Conservation (phyloP, 2,113 vertebrate species). For the Pseudorasbora parva region DNA sequence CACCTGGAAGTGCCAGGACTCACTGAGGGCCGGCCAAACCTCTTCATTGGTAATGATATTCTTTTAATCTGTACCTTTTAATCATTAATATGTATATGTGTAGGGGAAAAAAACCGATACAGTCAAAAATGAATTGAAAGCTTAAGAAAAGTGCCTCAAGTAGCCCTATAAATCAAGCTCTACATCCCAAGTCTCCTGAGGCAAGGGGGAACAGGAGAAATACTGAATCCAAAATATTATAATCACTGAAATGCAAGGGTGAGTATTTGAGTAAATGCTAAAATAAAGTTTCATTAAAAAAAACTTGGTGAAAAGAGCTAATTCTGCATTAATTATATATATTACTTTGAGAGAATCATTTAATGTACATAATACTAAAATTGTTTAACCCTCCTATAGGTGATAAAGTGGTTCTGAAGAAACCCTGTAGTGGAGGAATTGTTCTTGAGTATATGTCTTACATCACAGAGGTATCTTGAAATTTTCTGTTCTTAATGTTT, state of each 20-base stretch:
- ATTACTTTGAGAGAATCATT: not conserved
- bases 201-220: no score
- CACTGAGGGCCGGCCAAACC: conserved; percentile 82
- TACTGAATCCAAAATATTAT: no score
- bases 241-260: not conserved
- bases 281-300: not conserved
- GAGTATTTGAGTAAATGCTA: not conserved
- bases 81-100: no score
- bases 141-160: no score
- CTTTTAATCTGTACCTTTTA: not conserved
- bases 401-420: conserved; percentile 86
- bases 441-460: conserved; percentile 80
- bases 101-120: no score
- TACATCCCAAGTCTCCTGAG: no score
- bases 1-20: conserved; percentile 87
- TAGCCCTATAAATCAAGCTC: no score
- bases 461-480: conserved; percentile 79
- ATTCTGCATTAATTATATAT: not conserved
- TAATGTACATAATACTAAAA: not conserved
- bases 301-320: not conserved
- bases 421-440: conserved; percentile 69
- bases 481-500: not conserved
- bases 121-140: no score
- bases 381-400: conserved; percentile 71
- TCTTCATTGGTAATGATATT: conserved; percentile 77